Evolutionary conservation across 1,140 invertebrate genomes (phyloP).

Genomic region (Diorhabda carinulata): DNA sequence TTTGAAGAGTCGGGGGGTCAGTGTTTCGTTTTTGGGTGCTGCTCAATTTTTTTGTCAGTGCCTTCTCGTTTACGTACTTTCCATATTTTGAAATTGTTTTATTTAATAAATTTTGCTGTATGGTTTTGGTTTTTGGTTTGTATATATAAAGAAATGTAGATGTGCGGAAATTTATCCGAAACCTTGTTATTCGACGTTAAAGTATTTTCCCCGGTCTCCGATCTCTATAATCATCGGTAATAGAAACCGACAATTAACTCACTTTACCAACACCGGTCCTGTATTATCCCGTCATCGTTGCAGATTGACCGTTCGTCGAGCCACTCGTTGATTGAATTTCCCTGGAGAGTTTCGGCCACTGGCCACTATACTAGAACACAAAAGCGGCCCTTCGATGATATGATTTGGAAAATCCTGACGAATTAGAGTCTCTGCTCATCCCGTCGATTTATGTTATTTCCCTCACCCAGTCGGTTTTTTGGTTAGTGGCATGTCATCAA

Average conservation of each 20-base stretch:
- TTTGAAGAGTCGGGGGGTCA: too few species aligned
- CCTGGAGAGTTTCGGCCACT: conserved; percentile 29
- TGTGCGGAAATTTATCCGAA: too few species aligned
- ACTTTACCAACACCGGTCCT: neutral
- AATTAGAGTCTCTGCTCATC: conserved; percentile 34
- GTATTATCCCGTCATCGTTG: conserved; percentile 10
- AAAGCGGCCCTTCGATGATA: conserved; percentile 35
- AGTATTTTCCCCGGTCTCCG: too few species aligned
- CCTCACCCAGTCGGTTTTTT: conserved; percentile 13
- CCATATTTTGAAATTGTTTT: too few species aligned
- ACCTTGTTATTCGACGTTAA: too few species aligned
- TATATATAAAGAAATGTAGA: too few species aligned
- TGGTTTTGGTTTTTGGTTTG: too few species aligned
- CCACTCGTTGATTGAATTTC: conserved; percentile 38
- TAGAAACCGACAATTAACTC: neutral
- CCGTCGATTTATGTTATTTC: conserved; percentile 28
- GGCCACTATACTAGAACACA: conserved; percentile 31
- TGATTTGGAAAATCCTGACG: conserved; percentile 42
- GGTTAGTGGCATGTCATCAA: conserved; percentile 8
- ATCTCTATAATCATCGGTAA: neutral
- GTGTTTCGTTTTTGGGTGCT: too few species aligned
- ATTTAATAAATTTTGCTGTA: too few species aligned
- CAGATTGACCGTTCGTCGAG: conserved; percentile 31
- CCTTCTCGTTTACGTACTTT: too few species aligned
- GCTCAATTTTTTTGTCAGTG: too few species aligned